Percentiles rank a stretch among this genome's conserved stretches.
These are phyloP conservation scores for Amniataba percoides DNA, from an alignment of 2,797 vertebrate genomes.

Conservation along the genomic window DNA sequence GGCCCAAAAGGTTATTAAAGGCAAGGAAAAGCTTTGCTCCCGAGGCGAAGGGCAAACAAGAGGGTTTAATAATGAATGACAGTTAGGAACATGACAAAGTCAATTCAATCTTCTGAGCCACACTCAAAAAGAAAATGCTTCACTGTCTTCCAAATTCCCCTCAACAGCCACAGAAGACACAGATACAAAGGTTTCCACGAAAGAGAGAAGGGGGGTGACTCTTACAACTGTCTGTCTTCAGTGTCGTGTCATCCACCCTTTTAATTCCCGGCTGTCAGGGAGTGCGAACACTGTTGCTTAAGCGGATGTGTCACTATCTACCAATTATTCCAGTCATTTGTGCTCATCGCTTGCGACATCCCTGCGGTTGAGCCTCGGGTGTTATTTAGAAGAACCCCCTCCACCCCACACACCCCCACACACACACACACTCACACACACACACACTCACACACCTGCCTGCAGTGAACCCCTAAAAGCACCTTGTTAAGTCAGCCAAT, in stretches of 20 bases:
- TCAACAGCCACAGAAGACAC: conserved; percentile 37
- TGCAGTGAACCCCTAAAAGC: conserved; percentile 38
- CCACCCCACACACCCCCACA: neutral
- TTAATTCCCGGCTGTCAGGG: conserved; percentile 70
- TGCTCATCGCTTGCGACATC: conserved; percentile 44
- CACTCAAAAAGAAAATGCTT: conserved; percentile 43
- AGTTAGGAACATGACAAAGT: conserved; percentile 64
- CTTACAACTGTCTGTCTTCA: conserved; percentile 32
- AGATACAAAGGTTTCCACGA: conserved; percentile 38
- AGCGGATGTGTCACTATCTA: conserved; percentile 67
- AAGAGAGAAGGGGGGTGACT: conserved; percentile 7
- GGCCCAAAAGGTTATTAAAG: conserved; percentile 69
- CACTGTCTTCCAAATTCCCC: conserved; percentile 48
- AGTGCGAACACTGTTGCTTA: conserved; percentile 45
- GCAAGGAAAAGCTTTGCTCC: conserved; percentile 47
- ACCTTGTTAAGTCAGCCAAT: conserved; percentile 61
- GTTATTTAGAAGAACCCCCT: conserved; percentile 52
- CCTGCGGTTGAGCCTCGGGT: conserved; percentile 48
- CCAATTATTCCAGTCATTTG: conserved; percentile 78
- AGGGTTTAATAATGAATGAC: conserved; percentile 73
- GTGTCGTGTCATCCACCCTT: conserved; percentile 57
- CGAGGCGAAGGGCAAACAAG: conserved; percentile 60
- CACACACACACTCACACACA: no score
- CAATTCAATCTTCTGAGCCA: conserved; percentile 55
- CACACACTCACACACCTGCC: neutral